Conservation (phyloP, 2,888 invertebrate genomes). For the Leucania comma region DNA sequence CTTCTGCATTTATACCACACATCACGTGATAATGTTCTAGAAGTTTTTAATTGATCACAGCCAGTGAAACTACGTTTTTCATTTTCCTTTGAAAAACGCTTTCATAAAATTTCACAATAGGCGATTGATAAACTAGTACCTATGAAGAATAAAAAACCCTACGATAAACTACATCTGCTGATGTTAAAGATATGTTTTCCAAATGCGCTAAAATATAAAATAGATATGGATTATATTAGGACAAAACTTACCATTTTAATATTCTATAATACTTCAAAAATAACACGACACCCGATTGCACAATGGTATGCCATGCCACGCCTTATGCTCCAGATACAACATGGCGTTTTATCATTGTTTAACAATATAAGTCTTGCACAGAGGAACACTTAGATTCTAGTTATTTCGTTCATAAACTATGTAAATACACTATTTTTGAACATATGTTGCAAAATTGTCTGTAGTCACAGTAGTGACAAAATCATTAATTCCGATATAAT, state of each 20-base stretch:
- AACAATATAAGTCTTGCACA: conserved; percentile 65
- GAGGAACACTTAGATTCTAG: conserved; percentile 69
- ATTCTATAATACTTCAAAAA: conserved; percentile 70
- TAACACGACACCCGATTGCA: conserved; percentile 73
- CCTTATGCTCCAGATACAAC: conserved; percentile 79
- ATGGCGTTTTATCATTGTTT: conserved; percentile 81
- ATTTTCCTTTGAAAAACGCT: not conserved
- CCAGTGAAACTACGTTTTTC: not conserved
- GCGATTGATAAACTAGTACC: conserved; percentile 1
- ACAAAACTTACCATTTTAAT: conserved; percentile 85
- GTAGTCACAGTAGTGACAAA: conserved; percentile 55
- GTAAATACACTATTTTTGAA: conserved; percentile 64
- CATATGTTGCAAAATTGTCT: conserved; percentile 51
- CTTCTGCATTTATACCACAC: conserved; percentile 10
- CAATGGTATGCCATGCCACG: conserved; percentile 81
- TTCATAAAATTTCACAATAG: not conserved
- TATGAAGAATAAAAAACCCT: not conserved
- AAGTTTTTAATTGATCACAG: conserved; percentile 15
- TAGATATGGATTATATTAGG: conserved; percentile 41
- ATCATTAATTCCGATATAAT: conserved; percentile 33
- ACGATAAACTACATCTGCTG: not conserved
- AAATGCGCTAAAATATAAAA: conserved; percentile 20
- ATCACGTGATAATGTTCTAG: conserved; percentile 53
- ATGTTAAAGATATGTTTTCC: not conserved
- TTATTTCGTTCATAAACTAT: conserved; percentile 64